Evolutionary conservation across 2,888 invertebrate genomes (phyloP).

Genomic region (Nesidiocoris tenuis): DNA sequence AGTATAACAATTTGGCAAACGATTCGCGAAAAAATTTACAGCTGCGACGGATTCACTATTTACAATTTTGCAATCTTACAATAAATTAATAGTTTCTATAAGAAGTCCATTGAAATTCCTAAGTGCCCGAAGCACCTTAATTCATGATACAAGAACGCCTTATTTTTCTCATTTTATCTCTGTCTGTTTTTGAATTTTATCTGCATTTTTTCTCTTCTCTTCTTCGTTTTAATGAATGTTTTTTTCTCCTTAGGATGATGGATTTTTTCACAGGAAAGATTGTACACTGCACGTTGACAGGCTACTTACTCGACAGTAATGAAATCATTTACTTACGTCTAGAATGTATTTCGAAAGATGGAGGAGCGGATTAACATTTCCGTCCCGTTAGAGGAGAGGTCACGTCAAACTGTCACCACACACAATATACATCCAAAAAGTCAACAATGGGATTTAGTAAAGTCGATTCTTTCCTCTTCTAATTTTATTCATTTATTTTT

Average conservation of each 20-base stretch:
- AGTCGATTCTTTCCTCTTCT: conserved; percentile 11
- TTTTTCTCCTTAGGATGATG: conserved; percentile 7
- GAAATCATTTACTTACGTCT: conserved; percentile 35
- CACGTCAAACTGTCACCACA: conserved; percentile 26
- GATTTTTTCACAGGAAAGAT: conserved; percentile 38
- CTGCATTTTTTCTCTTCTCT: conserved; percentile 1
- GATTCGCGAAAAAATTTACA: conserved; percentile 44
- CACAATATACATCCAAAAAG: conserved; percentile 32
- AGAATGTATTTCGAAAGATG: conserved; percentile 16
- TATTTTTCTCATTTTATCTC: conserved; percentile 28
- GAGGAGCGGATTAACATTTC: conserved; percentile 28
- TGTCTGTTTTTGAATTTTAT: too few relatives aligned
- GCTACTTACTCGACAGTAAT: conserved; percentile 41
- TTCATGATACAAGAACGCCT: conserved; percentile 21
- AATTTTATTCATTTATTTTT: too few relatives aligned
- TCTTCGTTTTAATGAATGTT: too few relatives aligned
- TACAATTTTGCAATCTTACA: conserved; percentile 44
- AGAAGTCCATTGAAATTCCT: conserved; percentile 38
- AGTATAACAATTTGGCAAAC: conserved; percentile 46
- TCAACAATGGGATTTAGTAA: conserved; percentile 25
- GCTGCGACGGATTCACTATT: conserved; percentile 42
- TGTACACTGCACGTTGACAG: conserved; percentile 35
- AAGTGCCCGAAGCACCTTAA: conserved; percentile 40
- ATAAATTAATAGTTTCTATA: conserved; percentile 18
- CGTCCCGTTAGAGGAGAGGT: conserved; percentile 18